phyloP scores from a whole-genome alignment of 2,888 invertebrate species.

The Diachrysia chrysitis region DNA sequence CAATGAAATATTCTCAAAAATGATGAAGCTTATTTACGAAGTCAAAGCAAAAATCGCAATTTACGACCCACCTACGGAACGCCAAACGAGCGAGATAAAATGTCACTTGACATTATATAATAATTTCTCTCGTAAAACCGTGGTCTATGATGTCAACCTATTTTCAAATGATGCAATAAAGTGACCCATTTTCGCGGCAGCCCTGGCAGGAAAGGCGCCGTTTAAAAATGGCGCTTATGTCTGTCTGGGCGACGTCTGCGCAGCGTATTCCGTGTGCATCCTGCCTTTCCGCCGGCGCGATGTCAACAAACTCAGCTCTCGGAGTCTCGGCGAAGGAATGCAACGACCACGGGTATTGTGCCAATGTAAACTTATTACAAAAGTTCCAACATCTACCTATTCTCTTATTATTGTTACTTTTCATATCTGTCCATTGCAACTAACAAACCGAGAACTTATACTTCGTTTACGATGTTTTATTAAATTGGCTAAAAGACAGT shows the following conservation, averaged over 20 bases:
- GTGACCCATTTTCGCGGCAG: conserved; percentile 61
- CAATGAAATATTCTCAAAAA: not conserved
- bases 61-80: not conserved
- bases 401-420: not conserved
- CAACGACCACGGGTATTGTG: conserved; percentile 46
- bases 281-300: conserved; percentile 73
- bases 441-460: too few species aligned
- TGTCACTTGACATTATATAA: not conserved
- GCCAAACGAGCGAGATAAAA: not conserved
- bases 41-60: not conserved
- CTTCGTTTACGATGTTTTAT: too few species aligned
- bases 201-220: conserved; percentile 75
- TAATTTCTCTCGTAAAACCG: conserved; percentile 34
- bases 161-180: conserved; percentile 45
- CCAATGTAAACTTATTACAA: conserved; percentile 18
- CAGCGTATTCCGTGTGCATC: conserved; percentile 78
- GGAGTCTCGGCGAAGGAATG: conserved; percentile 58
- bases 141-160: conserved; percentile 33
- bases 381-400: conserved; percentile 20
- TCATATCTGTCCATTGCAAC: not conserved
- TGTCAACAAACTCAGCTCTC: conserved; percentile 67
- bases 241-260: conserved; percentile 82
- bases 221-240: conserved; percentile 80
- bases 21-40: not conserved
- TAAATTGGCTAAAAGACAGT: too few species aligned